Conservation (phyloP, 2,113 vertebrate genomes). For the Antennarius striatus region DNA sequence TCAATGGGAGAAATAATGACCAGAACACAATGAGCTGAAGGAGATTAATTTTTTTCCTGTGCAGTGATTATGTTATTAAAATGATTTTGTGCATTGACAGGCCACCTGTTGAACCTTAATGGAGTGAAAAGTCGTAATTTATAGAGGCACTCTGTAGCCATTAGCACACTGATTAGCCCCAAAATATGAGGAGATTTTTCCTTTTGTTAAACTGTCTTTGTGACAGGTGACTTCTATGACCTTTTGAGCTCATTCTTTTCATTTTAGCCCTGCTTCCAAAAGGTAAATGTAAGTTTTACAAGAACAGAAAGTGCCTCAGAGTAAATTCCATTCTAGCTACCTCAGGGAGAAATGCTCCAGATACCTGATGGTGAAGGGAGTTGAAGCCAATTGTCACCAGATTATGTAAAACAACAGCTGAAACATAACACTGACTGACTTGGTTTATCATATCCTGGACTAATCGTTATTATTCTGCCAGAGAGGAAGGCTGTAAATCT, state of each 20-base stretch:
- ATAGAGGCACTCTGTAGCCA: background rate
- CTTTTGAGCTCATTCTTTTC: conserved; percentile 25
- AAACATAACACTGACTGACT: background rate
- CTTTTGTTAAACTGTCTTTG: background rate
- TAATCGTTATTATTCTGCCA: background rate
- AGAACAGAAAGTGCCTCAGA: conserved; percentile 6
- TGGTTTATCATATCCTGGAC: background rate
- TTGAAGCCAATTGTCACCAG: conserved; percentile 7
- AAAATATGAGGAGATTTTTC: too few relatives aligned
- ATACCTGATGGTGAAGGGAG: conserved; percentile 11
- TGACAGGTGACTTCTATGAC: background rate
- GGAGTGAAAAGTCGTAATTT: background rate
- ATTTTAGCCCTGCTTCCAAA: conserved; percentile 14
- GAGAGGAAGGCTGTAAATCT: conserved; percentile 49
- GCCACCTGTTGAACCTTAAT: background rate
- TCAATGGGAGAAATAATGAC: too few relatives aligned
- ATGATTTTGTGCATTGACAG: background rate
- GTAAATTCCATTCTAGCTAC: conserved; percentile 3
- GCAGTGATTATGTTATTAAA: conserved; percentile 17
- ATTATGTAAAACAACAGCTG: background rate
- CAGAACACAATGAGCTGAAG: background rate
- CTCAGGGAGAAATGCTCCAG: conserved; percentile 34
- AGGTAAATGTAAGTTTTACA: conserved; percentile 23
- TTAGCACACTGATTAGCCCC: too few relatives aligned
- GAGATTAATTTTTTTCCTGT: background rate